Base-by-base conservation (phyloP, 2,113 vertebrate species). In the Arenaria interpres region DNA sequence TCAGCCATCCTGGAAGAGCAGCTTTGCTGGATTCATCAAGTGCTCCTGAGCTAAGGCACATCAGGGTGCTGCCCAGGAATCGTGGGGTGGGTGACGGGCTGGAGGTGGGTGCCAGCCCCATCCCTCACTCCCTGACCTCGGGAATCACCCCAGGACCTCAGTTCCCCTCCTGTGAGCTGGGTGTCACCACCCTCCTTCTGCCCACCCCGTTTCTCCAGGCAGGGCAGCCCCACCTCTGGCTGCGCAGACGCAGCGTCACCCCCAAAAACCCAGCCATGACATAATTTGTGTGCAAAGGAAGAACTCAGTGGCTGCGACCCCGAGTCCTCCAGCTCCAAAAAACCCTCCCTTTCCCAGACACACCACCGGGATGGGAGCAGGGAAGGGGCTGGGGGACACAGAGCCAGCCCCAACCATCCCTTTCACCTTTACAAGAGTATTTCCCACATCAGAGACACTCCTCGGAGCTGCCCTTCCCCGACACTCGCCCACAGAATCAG, bases 231-330 rank as follows among this genome's bases (percentile, higher is more conserved):
- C 64, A 4, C 3, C n/a, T 12, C 50, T 4, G 41, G 28, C 63
- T 6, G 25, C 1, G 7, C 22, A 10, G 10, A 9, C 1, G 6
- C 19, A 6, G 66, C 1, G 23, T 28, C 19, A 1, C 45, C 45
- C 71, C 41, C 32, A 13, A 12, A 19, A 15, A 23, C 11, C 53
- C 73, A 43, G 10, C 59, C 54, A 9, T 3, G 0, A 12, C 0
- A 14, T 2, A 9, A 9, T 5, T 5, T 1, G 3, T 0, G 4
- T 14, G 30, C 22, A 4, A 39, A 1, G 7, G 14, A 16, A 27
- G 11, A 25, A n/a, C 32, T 4, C 8, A 1, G 24, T 0, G 8
- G 25, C 25, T 33, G 57, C 63, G 27, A 14, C 35, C 89, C 56
- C 2, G 12, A 59, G 23, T 32, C 32, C 20, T 32, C 53, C 46